Evolutionary conservation across 1,140 invertebrate species (phyloP).

Genomic region (Macrostomum lignano): DNA sequence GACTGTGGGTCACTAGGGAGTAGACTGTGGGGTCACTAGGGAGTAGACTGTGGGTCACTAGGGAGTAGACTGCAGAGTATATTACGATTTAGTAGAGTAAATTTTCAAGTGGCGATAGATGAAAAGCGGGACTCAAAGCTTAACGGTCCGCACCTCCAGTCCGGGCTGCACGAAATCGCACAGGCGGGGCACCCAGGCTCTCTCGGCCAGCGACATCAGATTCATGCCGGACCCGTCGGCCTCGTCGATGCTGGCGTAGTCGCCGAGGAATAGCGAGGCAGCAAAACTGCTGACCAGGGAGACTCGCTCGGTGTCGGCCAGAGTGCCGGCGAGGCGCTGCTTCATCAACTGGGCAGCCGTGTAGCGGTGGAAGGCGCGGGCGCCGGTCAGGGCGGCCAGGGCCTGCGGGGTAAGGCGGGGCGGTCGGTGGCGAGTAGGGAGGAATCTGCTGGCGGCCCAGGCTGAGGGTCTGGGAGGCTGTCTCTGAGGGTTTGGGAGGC

Average conservation of each 20-base stretch:
- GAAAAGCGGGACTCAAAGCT: slow-evolving; percentile 5
- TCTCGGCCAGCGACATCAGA: slow-evolving; percentile 49
- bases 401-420: too few relatives aligned
- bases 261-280: slow-evolving; percentile 55
- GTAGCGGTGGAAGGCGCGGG: slow-evolving; percentile 65
- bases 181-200: slow-evolving; percentile 50
- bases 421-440: too few relatives aligned
- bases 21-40: too few relatives aligned
- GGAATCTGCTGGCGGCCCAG: slow-evolving; percentile 4
- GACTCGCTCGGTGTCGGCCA: slow-evolving; percentile 42
- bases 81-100: too few relatives aligned
- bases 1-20: too few relatives aligned
- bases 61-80: too few relatives aligned
- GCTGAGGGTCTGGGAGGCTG: not conserved
- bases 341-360: slow-evolving; percentile 72
- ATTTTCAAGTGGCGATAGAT: too few relatives aligned
- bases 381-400: slow-evolving; percentile 59
- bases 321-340: too few relatives aligned
- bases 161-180: too few relatives aligned
- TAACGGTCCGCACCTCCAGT: slow-evolving; percentile 5
- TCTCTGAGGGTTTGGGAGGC: too few relatives aligned
- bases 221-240: slow-evolving; percentile 89
- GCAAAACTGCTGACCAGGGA: slow-evolving; percentile 70
- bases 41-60: too few relatives aligned
- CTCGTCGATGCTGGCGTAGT: slow-evolving; percentile 59